A percentile compares a stretch with the other conserved stretches of the same genome.
Evolutionary conservation across 2,888 invertebrate genomes (phyloP).

Genomic region (Lissonota sp.): DNA sequence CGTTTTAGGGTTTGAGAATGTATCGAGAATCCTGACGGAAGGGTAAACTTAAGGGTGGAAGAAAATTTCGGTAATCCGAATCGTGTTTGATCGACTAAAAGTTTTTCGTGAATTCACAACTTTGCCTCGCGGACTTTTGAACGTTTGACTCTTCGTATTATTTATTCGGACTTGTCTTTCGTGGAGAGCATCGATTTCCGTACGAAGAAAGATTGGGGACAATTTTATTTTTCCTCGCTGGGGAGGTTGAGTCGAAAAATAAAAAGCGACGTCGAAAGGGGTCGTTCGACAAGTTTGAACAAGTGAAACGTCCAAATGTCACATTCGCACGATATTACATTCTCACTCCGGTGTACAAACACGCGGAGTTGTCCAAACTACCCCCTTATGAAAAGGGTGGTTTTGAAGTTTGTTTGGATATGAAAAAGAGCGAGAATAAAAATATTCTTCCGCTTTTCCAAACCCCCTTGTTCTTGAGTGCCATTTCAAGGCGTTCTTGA

Average conservation of each 20-base stretch:
- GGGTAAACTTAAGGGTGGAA: constrained; percentile 19
- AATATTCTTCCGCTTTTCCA: constrained; percentile 3
- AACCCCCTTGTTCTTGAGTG: constrained; percentile 37
- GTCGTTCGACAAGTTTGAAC: constrained; percentile 68
- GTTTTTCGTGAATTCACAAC: constrained; percentile 67
- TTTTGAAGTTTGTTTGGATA: constrained; percentile 50
- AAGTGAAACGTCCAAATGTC: constrained; percentile 65
- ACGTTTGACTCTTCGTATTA: constrained; percentile 32
- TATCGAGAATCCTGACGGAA: neutral
- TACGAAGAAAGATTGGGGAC: constrained; percentile 38
- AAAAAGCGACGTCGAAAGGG: constrained; percentile 69
- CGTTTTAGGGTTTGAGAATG: neutral
- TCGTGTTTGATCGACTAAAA: constrained; percentile 80
- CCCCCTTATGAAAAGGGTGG: constrained; percentile 16
- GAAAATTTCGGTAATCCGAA: constrained; percentile 72
- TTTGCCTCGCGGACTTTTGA: constrained; percentile 7
- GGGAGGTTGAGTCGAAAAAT: constrained; percentile 1
- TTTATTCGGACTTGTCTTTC: constrained; percentile 39
- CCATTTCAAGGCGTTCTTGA: constrained; percentile 25
- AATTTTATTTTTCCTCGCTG: constrained; percentile 56
- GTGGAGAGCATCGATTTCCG: constrained; percentile 2
- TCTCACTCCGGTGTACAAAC: neutral
- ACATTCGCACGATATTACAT: constrained; percentile 71
- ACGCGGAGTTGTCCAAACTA: constrained; percentile 13
- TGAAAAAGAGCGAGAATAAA: constrained; percentile 39